phyloP scores from a whole-genome alignment of 2,888 invertebrate species.

The Lasioglossum leucozonium region DNA sequence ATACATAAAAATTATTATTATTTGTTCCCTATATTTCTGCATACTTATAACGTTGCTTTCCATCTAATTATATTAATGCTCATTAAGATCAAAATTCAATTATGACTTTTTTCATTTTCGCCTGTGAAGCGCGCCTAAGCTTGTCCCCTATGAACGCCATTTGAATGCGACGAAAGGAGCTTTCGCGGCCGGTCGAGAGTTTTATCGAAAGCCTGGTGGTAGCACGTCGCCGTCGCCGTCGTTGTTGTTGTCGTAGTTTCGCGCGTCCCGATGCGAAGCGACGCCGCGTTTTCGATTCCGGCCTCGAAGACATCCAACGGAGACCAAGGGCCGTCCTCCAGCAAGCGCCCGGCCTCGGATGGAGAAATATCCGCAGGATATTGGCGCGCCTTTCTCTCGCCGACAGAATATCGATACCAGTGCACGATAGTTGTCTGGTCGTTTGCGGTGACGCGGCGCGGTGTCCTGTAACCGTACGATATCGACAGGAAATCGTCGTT shows the following conservation, averaged over 20 bases:
- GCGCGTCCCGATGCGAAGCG: background rate
- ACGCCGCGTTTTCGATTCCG: background rate
- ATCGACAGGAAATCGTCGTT: conserved; percentile 60
- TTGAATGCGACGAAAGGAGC: background rate
- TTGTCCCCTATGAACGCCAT: background rate
- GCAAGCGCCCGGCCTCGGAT: background rate
- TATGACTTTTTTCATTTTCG: no score
- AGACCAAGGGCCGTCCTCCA: background rate
- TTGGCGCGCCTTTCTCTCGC: conserved; percentile 51
- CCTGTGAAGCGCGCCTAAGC: no score
- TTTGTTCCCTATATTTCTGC: no score
- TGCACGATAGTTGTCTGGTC: conserved; percentile 52
- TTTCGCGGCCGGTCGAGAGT: background rate
- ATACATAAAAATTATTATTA: no score
- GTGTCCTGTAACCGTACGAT: conserved; percentile 38
- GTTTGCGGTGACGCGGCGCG: conserved; percentile 34
- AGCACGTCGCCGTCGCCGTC: background rate
- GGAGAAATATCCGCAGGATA: conserved; percentile 56
- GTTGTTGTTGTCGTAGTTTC: background rate
- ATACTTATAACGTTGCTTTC: no score
- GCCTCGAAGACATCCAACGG: conserved; percentile 2
- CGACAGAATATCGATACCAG: conserved; percentile 61
- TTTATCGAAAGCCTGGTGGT: background rate
- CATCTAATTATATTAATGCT: no score
- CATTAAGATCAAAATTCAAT: no score